Base-by-base conservation (phyloP, 2,888 invertebrate species). In the Amblyjoppa fuscipennis region DNA sequence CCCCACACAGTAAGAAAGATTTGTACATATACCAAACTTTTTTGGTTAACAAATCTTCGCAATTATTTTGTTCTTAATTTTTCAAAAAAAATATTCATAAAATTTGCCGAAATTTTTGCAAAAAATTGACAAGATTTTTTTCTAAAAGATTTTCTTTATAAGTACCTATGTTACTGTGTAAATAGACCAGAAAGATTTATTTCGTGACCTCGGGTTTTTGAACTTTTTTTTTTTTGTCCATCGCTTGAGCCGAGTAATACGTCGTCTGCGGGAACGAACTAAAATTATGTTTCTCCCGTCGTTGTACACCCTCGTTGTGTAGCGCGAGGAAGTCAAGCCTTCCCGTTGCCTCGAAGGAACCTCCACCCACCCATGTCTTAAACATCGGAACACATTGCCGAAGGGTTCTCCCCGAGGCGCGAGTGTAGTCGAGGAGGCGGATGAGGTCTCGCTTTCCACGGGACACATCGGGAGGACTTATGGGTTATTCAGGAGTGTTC, bases 401-500 rank as follows among this genome's bases (percentile, higher is more conserved):
- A 56, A 56, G 25, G 49, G 45, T 45, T 45, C 31, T 28, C 49
- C 59, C 31, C 41, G 77, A 41, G 45, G 41, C 66, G 53, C 45
- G 70, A 71, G 61, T 76, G 71, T 71, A 81, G 51, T 11, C 49
- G 71, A 76, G 73, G 38, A 20, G 25, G 71, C 61, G 59, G 73
- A 81, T 38, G 70, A 64, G 75, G 68, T 59, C 61, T 76, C 77
- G 61, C 56, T 64, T 68, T 20, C 38, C 74, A 66, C 81, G 51
- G 81, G 69, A 81, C 69, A 73, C 68, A 77, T 71, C 73, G 41
- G 45, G 87, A 90, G 90, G 89, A 91, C 91, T 92, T 92, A 92
- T 92, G 92, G 90, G 92, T 92, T 93, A 93, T 93, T 92, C 93
- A 93, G 85, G 83, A 89, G 91, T 87, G 87, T 87, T 87, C 89